phyloP scores from a whole-genome alignment of 2,113 vertebrate genomes.

The Tichodroma muraria region DNA sequence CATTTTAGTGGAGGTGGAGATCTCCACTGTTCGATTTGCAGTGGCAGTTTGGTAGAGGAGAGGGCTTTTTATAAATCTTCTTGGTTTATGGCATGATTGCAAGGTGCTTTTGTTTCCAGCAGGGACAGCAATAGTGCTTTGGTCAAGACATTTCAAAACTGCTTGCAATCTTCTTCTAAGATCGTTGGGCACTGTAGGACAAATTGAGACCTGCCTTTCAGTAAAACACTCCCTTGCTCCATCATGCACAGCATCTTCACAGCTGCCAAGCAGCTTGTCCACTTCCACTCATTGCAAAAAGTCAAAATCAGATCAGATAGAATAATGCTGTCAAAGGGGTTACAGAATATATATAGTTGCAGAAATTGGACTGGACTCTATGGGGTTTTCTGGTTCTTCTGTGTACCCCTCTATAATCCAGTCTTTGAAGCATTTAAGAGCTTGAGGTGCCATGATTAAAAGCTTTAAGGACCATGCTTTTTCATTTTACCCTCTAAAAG shows the following conservation, averaged over 20 bases:
- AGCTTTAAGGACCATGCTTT: neutral
- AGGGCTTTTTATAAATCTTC: neutral
- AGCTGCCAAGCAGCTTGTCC: neutral
- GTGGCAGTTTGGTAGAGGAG: neutral
- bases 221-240: neutral
- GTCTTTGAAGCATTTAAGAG: neutral
- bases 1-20: neutral
- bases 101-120: conserved; percentile 29
- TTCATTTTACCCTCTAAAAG: neutral
- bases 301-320: neutral
- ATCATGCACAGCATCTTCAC: neutral
- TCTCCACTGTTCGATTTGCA: neutral
- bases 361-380: neutral
- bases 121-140: neutral
- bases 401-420: neutral
- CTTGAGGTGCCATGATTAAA: neutral
- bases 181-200: neutral
- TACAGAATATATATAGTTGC: neutral
- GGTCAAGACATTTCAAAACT: conserved; percentile 6
- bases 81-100: neutral
- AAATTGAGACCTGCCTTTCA: neutral
- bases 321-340: neutral
- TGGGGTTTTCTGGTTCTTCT: neutral
- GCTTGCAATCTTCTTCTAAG: neutral
- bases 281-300: neutral